These are phyloP conservation scores for Lepidothrix coronata DNA, from an alignment of 2,113 vertebrate species.

Conservation along the genomic window DNA sequence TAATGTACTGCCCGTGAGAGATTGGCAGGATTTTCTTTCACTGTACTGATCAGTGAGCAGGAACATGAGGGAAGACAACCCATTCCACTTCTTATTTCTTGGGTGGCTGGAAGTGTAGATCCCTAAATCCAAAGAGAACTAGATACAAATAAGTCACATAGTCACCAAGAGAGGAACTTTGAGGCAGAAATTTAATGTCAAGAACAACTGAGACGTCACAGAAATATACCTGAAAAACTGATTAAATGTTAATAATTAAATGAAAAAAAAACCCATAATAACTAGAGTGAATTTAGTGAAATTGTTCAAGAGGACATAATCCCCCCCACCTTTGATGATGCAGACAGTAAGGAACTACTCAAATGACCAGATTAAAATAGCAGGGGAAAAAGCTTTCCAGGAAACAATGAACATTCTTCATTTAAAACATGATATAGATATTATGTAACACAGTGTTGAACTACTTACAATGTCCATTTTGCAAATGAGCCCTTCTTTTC, in stretches of 20 bases:
- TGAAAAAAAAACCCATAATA: background rate
- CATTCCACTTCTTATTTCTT: background rate
- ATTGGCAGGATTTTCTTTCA: background rate
- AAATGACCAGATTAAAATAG: background rate
- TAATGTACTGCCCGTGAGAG: background rate
- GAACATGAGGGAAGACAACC: background rate
- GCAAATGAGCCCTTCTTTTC: constrained; percentile 89
- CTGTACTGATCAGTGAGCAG: background rate
- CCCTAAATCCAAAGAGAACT: background rate
- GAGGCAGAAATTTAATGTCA: background rate
- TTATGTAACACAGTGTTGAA: background rate
- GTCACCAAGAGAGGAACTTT: background rate
- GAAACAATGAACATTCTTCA: background rate
- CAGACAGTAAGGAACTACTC: background rate
- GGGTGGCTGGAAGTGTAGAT: background rate
- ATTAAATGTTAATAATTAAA: constrained; percentile 2
- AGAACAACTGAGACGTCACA: constrained; percentile 14
- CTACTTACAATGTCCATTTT: constrained; percentile 90
- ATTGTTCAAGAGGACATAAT: background rate
- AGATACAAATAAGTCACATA: background rate
- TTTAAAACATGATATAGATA: background rate
- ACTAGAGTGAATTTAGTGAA: background rate
- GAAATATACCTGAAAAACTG: constrained; percentile 3
- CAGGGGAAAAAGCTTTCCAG: background rate
- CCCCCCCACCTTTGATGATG: background rate